Conservation (phyloP, 2,888 invertebrate genomes). For the Andrena hattorfiana region DNA sequence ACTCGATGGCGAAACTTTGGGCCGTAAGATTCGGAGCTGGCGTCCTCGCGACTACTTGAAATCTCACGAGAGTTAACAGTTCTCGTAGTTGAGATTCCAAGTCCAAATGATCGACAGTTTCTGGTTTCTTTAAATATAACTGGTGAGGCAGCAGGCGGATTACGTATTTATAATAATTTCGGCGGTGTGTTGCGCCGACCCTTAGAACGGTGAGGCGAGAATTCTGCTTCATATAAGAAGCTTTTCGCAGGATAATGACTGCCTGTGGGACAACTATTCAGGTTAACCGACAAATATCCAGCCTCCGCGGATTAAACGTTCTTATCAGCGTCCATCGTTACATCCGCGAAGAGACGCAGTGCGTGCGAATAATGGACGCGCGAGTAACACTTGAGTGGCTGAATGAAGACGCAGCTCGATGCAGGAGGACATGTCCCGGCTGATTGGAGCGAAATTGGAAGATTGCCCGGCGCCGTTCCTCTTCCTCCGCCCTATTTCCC, state of each 20-base stretch:
- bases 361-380: conserved; percentile 35
- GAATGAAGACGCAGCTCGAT: conserved; percentile 25
- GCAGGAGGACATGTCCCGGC: not conserved
- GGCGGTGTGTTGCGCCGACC: too few species aligned
- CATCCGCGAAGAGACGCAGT: not conserved
- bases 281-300: not conserved
- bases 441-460: conserved; percentile 51
- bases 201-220: too few species aligned
- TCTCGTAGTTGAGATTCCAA: too few species aligned
- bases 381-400: conserved; percentile 2
- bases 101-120: too few species aligned
- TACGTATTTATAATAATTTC: too few species aligned
- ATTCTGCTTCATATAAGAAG: too few species aligned
- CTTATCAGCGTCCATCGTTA: not conserved
- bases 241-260: too few species aligned
- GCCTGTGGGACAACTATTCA: too few species aligned
- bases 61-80: not conserved
- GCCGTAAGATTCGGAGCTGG: not conserved
- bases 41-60: not conserved
- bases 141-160: too few species aligned
- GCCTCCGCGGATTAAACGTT: not conserved
- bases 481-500: conserved; percentile 23
- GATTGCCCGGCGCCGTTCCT: conserved; percentile 52
- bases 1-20: not conserved
- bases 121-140: too few species aligned